Evolutionary conservation across 2,797 vertebrate genomes (phyloP).

Genomic region (Vireo griseus): DNA sequence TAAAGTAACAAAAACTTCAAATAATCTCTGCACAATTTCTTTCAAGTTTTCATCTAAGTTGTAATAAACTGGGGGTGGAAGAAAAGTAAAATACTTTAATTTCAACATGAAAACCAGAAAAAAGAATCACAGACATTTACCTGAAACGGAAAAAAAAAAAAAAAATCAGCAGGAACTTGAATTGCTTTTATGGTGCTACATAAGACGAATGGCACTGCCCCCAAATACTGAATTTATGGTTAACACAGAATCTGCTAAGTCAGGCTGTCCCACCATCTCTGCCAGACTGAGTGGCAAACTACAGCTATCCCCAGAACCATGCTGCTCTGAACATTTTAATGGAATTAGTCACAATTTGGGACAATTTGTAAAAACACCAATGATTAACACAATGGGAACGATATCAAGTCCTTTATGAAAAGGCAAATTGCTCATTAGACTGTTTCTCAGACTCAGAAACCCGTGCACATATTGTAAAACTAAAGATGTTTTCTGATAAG

Average conservation of each 20-base stretch:
- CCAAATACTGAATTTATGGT: background rate
- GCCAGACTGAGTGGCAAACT: background rate
- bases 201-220: rapidly evolving
- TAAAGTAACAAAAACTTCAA: background rate
- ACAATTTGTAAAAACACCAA: background rate
- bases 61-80: background rate
- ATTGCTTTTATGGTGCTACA: rapidly evolving
- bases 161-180: rapidly evolving
- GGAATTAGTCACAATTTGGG: background rate
- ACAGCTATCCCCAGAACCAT: background rate
- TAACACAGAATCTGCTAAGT: background rate
- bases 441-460: background rate
- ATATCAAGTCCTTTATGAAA: background rate
- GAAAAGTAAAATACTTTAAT: background rate
- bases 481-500: background rate
- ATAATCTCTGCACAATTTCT: background rate
- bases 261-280: background rate
- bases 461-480: rapidly evolving
- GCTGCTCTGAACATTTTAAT: background rate
- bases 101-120: background rate
- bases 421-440: background rate
- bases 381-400: background rate
- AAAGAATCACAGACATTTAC: background rate
- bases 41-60: background rate
- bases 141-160: background rate